phyloP scores from a whole-genome alignment of 2,113 vertebrate genomes.

The Ammospiza nelsoni region DNA sequence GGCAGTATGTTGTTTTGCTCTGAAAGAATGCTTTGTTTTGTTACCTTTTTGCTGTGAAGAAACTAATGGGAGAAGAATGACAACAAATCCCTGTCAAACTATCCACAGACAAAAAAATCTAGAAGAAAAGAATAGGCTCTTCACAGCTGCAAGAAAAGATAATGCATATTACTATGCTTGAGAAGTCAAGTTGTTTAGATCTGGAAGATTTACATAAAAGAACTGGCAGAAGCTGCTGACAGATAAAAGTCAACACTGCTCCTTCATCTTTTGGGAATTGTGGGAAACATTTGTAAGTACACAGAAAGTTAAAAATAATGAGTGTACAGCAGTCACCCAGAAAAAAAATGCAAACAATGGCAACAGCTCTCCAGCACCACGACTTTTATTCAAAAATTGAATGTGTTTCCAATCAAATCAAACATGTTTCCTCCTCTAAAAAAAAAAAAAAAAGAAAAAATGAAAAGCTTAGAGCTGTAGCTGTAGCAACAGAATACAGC shows the following conservation, averaged over 20 bases:
- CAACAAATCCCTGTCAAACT: background rate
- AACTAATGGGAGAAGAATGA: background rate
- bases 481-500: background rate
- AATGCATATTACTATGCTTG: background rate
- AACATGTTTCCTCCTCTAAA: background rate
- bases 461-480: background rate
- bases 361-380: background rate
- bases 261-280: constrained; percentile 36
- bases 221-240: constrained; percentile 27
- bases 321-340: background rate
- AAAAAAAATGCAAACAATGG: background rate
- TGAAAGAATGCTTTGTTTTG: background rate
- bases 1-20: background rate
- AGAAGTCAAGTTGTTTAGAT: constrained; percentile 43
- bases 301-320: constrained; percentile 33
- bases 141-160: background rate
- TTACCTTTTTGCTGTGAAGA: background rate
- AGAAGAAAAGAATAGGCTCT: constrained; percentile 14
- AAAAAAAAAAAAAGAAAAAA: background rate
- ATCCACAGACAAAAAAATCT: background rate
- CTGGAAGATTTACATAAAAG: constrained; percentile 40
- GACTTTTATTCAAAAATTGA: background rate
- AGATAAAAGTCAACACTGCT: constrained; percentile 40
- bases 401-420: constrained; percentile 45
- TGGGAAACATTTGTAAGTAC: constrained; percentile 13